Evolutionary conservation across 2,888 invertebrate species (phyloP).

Genomic region (Amaurobius ferox): DNA sequence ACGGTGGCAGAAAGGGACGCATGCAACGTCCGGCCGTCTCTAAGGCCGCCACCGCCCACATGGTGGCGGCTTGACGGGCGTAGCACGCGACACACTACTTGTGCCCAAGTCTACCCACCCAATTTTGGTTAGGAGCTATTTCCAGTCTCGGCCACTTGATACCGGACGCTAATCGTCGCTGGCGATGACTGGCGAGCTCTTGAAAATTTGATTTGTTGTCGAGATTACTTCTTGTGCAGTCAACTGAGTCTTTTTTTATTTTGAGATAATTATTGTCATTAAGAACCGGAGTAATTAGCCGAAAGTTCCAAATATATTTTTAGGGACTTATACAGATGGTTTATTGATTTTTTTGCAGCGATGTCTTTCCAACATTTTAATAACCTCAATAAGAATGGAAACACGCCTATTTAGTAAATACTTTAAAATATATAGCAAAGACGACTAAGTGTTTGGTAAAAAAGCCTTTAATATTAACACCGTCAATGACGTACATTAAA

Average conservation of each 20-base stretch:
- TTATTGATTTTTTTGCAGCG: no score
- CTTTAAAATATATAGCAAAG: no score
- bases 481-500: no score
- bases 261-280: neutral
- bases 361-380: no score
- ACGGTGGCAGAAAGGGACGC: conserved; percentile 42
- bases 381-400: no score
- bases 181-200: conserved; percentile 11
- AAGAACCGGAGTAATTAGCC: no score
- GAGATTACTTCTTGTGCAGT: neutral
- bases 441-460: no score
- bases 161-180: conserved; percentile 35
- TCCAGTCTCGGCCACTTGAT: conserved; percentile 37
- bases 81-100: neutral
- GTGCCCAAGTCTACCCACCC: neutral
- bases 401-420: no score
- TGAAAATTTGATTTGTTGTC: conserved; percentile 6
- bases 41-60: neutral
- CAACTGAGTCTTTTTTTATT: neutral
- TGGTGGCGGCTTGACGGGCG: neutral
- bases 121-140: conserved; percentile 2
- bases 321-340: no score
- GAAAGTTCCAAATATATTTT: no score
- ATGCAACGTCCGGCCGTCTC: neutral
- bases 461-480: no score